A percentile compares a stretch with the other conserved stretches of the same genome.
Conservation (phyloP, 2,888 invertebrate species). For the Nemotelus pantherinus region DNA sequence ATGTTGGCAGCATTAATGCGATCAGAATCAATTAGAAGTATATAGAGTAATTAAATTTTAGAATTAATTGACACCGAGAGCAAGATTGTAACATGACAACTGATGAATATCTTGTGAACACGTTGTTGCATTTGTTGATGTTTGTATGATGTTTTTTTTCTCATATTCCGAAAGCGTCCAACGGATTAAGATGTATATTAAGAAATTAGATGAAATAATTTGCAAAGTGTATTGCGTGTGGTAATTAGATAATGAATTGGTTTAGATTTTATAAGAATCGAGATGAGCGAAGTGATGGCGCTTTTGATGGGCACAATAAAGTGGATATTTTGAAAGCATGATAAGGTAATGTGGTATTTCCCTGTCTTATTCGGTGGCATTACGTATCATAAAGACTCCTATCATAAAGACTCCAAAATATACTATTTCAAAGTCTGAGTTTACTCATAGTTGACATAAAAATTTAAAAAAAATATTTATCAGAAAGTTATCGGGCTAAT, state of each 20-base stretch:
- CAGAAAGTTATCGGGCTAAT: no score
- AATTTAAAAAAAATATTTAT: no score
- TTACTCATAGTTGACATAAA: no score
- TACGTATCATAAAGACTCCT: no score
- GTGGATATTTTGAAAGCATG: no score
- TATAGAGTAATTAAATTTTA: constrained; percentile 30
- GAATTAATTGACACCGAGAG: constrained; percentile 38
- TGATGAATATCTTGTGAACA: constrained; percentile 12
- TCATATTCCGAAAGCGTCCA: not conserved
- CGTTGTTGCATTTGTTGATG: not conserved
- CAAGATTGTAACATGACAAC: constrained; percentile 30
- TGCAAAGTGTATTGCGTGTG: not conserved
- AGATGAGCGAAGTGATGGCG: no score
- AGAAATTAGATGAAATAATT: not conserved
- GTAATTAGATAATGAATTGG: constrained; percentile 20
- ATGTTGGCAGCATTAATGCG: constrained; percentile 18
- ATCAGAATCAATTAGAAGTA: constrained; percentile 33
- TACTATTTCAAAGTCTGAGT: no score
- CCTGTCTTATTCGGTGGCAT: no score
- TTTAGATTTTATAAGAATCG: not conserved
- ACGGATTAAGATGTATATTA: no score
- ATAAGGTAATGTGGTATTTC: no score
- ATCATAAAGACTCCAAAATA: no score
- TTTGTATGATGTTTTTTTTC: not conserved
- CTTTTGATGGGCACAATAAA: no score